Evolutionary conservation across 2,888 invertebrate genomes (phyloP).

Genomic region (Heliothis peltigera): DNA sequence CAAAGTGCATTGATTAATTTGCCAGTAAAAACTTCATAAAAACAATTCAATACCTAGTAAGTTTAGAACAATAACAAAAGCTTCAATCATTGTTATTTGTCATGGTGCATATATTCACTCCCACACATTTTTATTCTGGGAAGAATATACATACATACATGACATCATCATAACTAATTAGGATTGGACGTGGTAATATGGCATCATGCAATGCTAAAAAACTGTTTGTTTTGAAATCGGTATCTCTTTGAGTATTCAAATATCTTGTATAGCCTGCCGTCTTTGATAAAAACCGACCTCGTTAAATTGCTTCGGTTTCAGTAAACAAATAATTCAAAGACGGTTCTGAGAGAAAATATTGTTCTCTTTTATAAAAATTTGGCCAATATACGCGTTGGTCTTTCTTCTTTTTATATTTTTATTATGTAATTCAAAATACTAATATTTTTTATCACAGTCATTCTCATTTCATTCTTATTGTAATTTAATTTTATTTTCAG

Average conservation of each 20-base stretch:
- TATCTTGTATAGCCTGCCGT: background rate
- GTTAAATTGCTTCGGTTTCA: conserved; percentile 1
- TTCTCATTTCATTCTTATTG: too few relatives aligned
- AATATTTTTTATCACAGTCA: too few relatives aligned
- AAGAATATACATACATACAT: conserved; percentile 26
- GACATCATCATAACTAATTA: conserved; percentile 56
- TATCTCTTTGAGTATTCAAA: background rate
- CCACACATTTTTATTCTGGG: conserved; percentile 45
- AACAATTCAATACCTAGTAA: background rate
- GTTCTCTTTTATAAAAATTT: too few relatives aligned
- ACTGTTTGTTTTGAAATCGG: conserved; percentile 16
- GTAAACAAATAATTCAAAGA: conserved; percentile 3
- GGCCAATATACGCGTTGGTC: too few relatives aligned
- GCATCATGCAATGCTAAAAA: background rate
- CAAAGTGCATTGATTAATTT: too few relatives aligned
- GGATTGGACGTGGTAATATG: conserved; percentile 9
- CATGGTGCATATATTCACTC: conserved; percentile 39
- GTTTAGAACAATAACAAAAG: conserved; percentile 14
- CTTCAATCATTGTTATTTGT: conserved; percentile 22
- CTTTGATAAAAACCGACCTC: conserved; percentile 10
- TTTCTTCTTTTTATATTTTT: too few relatives aligned
- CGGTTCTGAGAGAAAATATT: background rate
- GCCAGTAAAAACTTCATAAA: background rate
- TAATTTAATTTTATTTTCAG: too few relatives aligned
- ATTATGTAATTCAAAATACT: too few relatives aligned